phyloP scores from a whole-genome alignment of 2,113 vertebrate genomes.

The Scortum barcoo region DNA sequence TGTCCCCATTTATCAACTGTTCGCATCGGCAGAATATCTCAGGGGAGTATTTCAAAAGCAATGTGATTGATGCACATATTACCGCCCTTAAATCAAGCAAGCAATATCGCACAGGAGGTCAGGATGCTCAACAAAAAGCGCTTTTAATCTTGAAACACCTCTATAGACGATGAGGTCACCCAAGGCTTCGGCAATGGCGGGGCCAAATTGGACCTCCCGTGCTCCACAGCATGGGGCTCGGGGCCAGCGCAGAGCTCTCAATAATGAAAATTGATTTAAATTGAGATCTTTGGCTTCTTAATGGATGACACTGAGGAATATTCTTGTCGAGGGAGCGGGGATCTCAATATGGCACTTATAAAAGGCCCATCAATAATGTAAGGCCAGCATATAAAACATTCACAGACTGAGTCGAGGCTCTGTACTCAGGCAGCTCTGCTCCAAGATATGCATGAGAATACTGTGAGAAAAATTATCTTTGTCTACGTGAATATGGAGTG shows the following conservation, averaged over 20 bases:
- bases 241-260: slow-evolving; percentile 48
- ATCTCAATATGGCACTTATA: slow-evolving; percentile 80
- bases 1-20: slow-evolving; percentile 66
- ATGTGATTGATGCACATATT: slow-evolving; percentile 65
- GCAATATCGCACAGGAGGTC: slow-evolving; percentile 57
- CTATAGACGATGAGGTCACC: slow-evolving; percentile 48
- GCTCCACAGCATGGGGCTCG: slow-evolving; percentile 14
- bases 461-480: slow-evolving; percentile 24
- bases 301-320: slow-evolving; percentile 73
- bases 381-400: slow-evolving; percentile 77
- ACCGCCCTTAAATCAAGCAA: slow-evolving; percentile 58
- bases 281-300: slow-evolving; percentile 77
- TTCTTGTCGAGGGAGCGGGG: slow-evolving; percentile 67
- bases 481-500: slow-evolving; percentile 35
- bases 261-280: slow-evolving; percentile 78
- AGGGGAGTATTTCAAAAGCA: slow-evolving; percentile 61
- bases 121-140: slow-evolving; percentile 56
- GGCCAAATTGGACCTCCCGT: slow-evolving; percentile 32
- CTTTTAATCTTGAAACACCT: slow-evolving; percentile 69
- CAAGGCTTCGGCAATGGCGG: slow-evolving; percentile 1
- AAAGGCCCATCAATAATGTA: slow-evolving; percentile 83
- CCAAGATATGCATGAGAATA: slow-evolving; percentile 48
- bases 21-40: slow-evolving; percentile 48
- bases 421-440: slow-evolving; percentile 47
- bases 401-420: slow-evolving; percentile 67